Evolutionary conservation across 2,888 invertebrate species (phyloP), one percentile per base, ranked within the genome.

Genomic region (Philhelius pedissequus): DNA sequence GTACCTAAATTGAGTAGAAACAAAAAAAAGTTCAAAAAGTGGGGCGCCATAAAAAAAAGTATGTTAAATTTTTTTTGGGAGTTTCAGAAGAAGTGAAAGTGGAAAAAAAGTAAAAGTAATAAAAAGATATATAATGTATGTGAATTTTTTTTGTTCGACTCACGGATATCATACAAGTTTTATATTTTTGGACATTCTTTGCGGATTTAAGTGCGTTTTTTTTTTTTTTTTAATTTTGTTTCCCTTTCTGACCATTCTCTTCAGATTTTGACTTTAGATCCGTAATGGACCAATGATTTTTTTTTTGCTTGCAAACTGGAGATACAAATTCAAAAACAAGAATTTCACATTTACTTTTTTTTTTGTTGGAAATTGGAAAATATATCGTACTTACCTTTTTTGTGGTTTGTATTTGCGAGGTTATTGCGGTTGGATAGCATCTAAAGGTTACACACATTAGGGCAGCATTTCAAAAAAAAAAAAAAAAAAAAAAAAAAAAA

Each of bases 61-160:
- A 52, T 83, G 70, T 78, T 83, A 71, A 60, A 70, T 56, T 56
- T 66, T 75, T 54, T 54, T 52, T 68, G 58, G 66, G 69, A 77
- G 60, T 82, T 83, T 80, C 69, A 56, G 64, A 80, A 68, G 73
- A 79, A 80, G 80, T 80, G 80, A 80, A 80, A 80, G 80, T 80
- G 80, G 75, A 56, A 75, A 75, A 80, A 80, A 80, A 80, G 80
- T 80, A 80, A 80, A 80, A 80, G 80, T 80, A 75, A 80, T 69
- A 69, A 56, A 70, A 70, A 54, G 32, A 43, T 27, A 13, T 66
- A 22, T n/a, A n/a, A n/a, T 62, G 15, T 70, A 43, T 73, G 40
- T 27, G 62, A 27, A 30, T 62, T 54, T 62, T 68, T 66, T 58
- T 68, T 15, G 20, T 54, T 71, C 20, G 66, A 30, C 76, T 68